Base-by-base conservation (phyloP, 2,113 vertebrate genomes). In the Rhea pennata region DNA sequence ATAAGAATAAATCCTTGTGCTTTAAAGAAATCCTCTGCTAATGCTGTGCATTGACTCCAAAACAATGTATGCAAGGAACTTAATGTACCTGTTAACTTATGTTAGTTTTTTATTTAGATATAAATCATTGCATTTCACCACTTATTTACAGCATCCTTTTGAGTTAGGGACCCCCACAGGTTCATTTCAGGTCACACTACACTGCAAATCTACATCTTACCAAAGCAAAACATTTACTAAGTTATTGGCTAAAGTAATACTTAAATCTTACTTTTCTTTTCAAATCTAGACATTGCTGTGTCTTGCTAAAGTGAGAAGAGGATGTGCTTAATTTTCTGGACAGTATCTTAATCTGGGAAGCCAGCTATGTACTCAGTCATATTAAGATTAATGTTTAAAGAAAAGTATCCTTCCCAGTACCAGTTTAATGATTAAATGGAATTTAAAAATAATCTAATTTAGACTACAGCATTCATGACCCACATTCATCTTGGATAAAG, bases 281-380 rank as follows among this genome's bases (percentile, higher is more conserved):
- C 2, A 1, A 11, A 36, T 71, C 69, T 26, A 7, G 53, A 6
- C 24, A 0, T 11, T 2, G 5, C 33, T 9, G 2, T 2, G 1
- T 17, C 42, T 54, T 6, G 44, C 29, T 40, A 5, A 62, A 26
- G 31, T 0, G 44, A 54, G 73, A 5, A 2, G 3, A 10, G 0
- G 10, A 7, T 5, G 11, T 1, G n/a, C 0, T 19, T 15, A 0
- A 40, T 5, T 20, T 26, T 50, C 23, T 10, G 65, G 31, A 6
- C 8, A 15, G 15, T 6, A 10, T 1, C 12, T 66, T 14, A 5
- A 15, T 10, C 4, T 14, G 66, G 74, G 53, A 56, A 58, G 39
- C 20, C 29, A 21, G 44, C 70, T 7, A 2, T 5, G 0, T 5
- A 3, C 36, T 40, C 16, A 3, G 46, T 24, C 21, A 2, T 7